These are phyloP conservation scores for Perca flavescens DNA, from an alignment of 2,113 vertebrate genomes.

Conservation along the genomic window DNA sequence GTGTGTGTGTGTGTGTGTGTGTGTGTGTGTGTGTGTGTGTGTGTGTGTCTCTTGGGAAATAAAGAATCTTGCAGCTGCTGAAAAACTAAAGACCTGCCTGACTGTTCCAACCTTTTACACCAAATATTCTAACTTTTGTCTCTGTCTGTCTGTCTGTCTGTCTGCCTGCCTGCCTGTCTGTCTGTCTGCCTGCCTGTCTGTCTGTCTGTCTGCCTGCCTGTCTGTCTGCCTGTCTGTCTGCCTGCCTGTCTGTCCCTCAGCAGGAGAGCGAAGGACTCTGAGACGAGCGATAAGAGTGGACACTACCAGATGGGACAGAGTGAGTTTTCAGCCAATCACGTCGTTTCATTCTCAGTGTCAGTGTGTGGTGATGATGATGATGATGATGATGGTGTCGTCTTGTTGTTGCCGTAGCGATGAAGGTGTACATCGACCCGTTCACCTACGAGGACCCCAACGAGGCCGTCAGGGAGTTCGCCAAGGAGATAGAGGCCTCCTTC, in stretches of 20 bases:
- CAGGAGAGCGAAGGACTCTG: constrained; percentile 69
- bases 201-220: not conserved
- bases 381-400: not conserved
- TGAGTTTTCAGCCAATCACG: constrained; percentile 72
- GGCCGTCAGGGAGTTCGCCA: constrained; percentile 82
- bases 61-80: constrained; percentile 48
- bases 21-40: constrained; percentile 7
- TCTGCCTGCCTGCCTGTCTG: not conserved
- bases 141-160: not conserved
- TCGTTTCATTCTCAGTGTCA: not conserved
- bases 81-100: constrained; percentile 5
- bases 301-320: constrained; percentile 91
- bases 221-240: not conserved
- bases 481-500: constrained; percentile 84
- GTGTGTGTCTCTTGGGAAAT: constrained; percentile 24
- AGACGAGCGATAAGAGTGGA: constrained; percentile 82
- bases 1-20: not conserved
- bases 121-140: not conserved
- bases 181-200: not conserved
- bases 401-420: constrained; percentile 73
- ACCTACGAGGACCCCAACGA: constrained; percentile 84
- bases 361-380: not conserved
- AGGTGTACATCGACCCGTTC: constrained; percentile 84
- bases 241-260: constrained; percentile 68
- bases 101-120: too few relatives aligned